These are phyloP conservation scores for Stenopsyche tienmushanensis DNA, from an alignment of 1,140 invertebrate species.

Conservation along the genomic window DNA sequence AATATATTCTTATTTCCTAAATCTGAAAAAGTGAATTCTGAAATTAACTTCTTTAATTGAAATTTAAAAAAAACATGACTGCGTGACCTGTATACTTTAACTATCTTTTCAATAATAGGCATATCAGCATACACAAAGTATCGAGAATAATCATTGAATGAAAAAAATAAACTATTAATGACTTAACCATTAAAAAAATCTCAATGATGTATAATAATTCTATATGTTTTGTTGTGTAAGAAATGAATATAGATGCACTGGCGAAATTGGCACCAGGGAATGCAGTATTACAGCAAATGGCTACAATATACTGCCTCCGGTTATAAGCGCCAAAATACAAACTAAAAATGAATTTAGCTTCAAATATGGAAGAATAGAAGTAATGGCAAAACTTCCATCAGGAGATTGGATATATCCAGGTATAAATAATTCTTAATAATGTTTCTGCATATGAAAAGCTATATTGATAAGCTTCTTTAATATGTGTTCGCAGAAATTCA, in stretches of 20 bases:
- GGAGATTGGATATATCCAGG: constrained; percentile 82
- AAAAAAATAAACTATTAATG: no score
- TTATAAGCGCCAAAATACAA: constrained; percentile 67
- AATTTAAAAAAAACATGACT: no score
- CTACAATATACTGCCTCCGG: constrained; percentile 64
- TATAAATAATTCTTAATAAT: no score
- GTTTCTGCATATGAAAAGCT: no score
- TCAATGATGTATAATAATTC: not conserved
- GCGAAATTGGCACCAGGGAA: constrained; percentile 50
- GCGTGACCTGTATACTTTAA: no score
- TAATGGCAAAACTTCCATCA: constrained; percentile 70
- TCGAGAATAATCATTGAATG: not conserved
- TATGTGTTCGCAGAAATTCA: constrained; percentile 55
- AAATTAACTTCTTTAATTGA: no score
- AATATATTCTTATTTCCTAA: no score
- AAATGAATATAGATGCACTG: constrained; percentile 60
- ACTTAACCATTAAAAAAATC: no score
- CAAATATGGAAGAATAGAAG: constrained; percentile 72
- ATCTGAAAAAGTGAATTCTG: no score
- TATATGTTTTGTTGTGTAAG: not conserved
- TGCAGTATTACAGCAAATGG: constrained; percentile 55
- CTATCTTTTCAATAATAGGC: no score
- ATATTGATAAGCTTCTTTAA: no score
- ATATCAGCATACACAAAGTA: not conserved
- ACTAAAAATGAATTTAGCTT: constrained; percentile 68